A percentile compares a stretch with the other conserved stretches of the same genome.
Evolutionary conservation across 2,888 invertebrate genomes (phyloP).

Genomic region (Lasioglossum oenotherae): DNA sequence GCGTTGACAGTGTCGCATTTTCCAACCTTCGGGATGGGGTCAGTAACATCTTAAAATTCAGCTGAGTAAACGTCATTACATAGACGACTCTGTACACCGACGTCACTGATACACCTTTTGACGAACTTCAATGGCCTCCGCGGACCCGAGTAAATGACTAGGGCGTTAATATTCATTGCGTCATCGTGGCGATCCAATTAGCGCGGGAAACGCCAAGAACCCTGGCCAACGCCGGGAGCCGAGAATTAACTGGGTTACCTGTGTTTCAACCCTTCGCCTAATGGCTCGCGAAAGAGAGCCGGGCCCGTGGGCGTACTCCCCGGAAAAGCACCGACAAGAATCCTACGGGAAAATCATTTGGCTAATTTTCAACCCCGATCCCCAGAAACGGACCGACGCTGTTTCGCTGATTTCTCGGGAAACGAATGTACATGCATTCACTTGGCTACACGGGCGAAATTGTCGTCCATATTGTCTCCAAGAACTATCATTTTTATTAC

Average conservation of each 20-base stretch:
- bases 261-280: slow-evolving; percentile 37
- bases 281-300: slow-evolving; percentile 41
- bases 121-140: slow-evolving; percentile 35
- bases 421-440: neutral
- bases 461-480: no score
- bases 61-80: slow-evolving; percentile 13
- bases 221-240: slow-evolving; percentile 45
- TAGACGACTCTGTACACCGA: neutral
- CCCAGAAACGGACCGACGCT: neutral
- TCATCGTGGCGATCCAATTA: slow-evolving; percentile 59
- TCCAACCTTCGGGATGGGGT: neutral
- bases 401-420: neutral
- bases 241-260: slow-evolving; percentile 55
- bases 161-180: slow-evolving; percentile 60
- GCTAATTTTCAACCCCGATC: neutral
- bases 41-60: slow-evolving; percentile 24
- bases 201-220: slow-evolving; percentile 45
- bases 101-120: slow-evolving; percentile 40
- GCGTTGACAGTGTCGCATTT: neutral
- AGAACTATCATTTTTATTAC: no score
- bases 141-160: slow-evolving; percentile 48
- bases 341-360: slow-evolving; percentile 1
- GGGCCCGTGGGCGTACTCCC: neutral
- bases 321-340: neutral
- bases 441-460: no score